A percentile compares a stretch with the other conserved stretches of the same genome.
phyloP scores from a whole-genome alignment of 2,888 invertebrate species.

The Busseola fusca region DNA sequence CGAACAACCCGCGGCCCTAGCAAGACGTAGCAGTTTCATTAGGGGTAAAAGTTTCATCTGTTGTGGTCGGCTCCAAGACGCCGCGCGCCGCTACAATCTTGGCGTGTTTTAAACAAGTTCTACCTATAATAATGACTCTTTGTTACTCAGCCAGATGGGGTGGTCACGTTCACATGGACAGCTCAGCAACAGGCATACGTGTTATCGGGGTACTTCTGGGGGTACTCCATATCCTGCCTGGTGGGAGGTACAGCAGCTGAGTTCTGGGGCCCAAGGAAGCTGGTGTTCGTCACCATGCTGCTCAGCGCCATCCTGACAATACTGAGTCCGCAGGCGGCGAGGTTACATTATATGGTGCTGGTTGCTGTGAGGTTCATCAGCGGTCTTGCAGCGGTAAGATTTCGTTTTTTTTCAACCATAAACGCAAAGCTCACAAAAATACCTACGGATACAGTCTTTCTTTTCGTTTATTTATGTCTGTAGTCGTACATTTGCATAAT shows the following conservation, averaged over 20 bases:
- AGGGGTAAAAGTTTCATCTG: too few relatives aligned
- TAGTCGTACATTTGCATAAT: not conserved
- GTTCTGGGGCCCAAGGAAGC: conserved; percentile 89
- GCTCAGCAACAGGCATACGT: conserved; percentile 90
- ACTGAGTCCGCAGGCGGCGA: conserved; percentile 90
- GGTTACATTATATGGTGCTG: conserved; percentile 88
- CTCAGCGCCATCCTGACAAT: conserved; percentile 89
- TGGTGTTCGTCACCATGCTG: conserved; percentile 89
- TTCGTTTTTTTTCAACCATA: not conserved
- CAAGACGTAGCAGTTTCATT: too few relatives aligned
- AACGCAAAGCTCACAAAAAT: not conserved
- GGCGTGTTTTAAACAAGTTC: not conserved
- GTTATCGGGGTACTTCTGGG: conserved; percentile 88
- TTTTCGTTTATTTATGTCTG: not conserved
- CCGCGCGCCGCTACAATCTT: too few relatives aligned
- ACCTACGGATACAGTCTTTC: not conserved
- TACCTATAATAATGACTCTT: conserved; percentile 8
- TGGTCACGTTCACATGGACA: conserved; percentile 88
- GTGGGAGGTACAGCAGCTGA: conserved; percentile 91
- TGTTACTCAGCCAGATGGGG: conserved; percentile 77
- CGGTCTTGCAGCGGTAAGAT: conserved; percentile 90
- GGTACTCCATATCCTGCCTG: conserved; percentile 90
- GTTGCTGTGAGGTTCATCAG: conserved; percentile 89
- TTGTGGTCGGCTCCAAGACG: too few relatives aligned
- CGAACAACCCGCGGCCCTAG: too few relatives aligned